Percentiles rank a stretch among this genome's conserved stretches.
Evolutionary conservation across 2,888 invertebrate species (phyloP).

Genomic region (Drosophila leonis): DNA sequence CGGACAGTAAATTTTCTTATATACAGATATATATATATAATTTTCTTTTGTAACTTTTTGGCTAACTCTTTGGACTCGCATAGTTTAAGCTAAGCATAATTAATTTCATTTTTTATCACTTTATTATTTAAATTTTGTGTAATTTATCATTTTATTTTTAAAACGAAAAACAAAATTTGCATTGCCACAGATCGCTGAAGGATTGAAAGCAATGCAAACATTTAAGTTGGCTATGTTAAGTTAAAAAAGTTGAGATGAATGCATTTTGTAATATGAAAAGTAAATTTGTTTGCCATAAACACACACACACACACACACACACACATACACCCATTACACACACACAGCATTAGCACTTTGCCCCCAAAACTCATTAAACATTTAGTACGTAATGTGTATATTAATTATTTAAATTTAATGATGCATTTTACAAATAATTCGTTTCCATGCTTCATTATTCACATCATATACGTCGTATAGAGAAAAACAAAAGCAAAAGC

Average conservation of each 20-base stretch:
- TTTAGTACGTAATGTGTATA: conserved; percentile 50
- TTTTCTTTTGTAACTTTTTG: not conserved
- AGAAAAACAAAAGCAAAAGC: conserved; percentile 9
- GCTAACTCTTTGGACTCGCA: conserved; percentile 43
- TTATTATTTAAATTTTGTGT: not conserved
- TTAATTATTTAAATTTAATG: conserved; percentile 42
- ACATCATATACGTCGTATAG: conserved; percentile 25
- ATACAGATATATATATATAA: not conserved
- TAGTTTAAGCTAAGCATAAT: conserved; percentile 21
- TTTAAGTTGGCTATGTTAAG: not conserved
- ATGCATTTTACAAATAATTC: conserved; percentile 45
- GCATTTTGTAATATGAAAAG: conserved; percentile 3
- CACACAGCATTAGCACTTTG: conserved; percentile 38
- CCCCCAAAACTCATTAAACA: conserved; percentile 14
- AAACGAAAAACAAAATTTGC: not conserved
- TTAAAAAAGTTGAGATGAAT: not conserved
- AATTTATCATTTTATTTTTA: conserved; percentile 1
- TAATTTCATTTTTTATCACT: conserved; percentile 1
- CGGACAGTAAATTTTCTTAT: conserved; percentile 5
- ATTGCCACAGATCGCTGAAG: not conserved
- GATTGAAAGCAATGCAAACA: not conserved
- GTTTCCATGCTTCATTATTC: conserved; percentile 40
- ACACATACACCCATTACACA: not conserved
- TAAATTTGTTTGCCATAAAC: conserved; percentile 31
- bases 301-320: not conserved